Conservation (phyloP, 2,797 vertebrate species). For the Characodon lateralis region DNA sequence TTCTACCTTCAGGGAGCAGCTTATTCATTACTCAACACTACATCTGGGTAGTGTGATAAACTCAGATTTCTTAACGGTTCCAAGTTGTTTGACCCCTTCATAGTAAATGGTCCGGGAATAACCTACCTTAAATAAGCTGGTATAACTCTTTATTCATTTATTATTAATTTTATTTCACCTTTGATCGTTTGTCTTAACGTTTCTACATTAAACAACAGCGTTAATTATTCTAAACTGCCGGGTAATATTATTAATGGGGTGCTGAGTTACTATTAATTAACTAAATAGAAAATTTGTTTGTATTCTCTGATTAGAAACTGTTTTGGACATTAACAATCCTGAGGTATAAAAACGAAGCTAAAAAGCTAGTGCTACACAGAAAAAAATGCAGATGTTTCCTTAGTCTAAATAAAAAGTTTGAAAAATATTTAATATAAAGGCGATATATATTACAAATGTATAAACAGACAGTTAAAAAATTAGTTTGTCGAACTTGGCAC, state of each 20-base stretch:
- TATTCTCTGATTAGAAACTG: not conserved
- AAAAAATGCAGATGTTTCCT: not conserved
- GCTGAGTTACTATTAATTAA: not conserved
- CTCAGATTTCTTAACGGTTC: slow-evolving; percentile 33
- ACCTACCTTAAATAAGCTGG: not conserved
- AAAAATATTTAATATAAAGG: not conserved
- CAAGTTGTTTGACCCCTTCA: not conserved
- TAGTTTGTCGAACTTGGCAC: not conserved
- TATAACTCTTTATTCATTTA: not conserved
- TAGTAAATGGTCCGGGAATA: not conserved
- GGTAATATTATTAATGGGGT: not conserved
- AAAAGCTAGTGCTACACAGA: not conserved
- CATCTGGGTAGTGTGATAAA: slow-evolving; percentile 53
- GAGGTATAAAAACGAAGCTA: not conserved
- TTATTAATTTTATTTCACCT: not conserved
- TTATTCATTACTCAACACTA: slow-evolving; percentile 40
- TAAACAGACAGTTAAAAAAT: not conserved
- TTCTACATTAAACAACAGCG: not conserved
- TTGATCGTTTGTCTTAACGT: slow-evolving; percentile 10
- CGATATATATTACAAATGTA: not conserved
- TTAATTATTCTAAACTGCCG: not conserved
- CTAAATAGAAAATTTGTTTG: not conserved
- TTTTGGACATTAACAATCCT: not conserved
- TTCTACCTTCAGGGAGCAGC: slow-evolving; percentile 24
- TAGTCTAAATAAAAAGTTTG: not conserved